Evolutionary conservation across 2,888 invertebrate species (phyloP), one percentile per base, ranked within the genome.

Genomic region (Drosophila mayaguana): DNA sequence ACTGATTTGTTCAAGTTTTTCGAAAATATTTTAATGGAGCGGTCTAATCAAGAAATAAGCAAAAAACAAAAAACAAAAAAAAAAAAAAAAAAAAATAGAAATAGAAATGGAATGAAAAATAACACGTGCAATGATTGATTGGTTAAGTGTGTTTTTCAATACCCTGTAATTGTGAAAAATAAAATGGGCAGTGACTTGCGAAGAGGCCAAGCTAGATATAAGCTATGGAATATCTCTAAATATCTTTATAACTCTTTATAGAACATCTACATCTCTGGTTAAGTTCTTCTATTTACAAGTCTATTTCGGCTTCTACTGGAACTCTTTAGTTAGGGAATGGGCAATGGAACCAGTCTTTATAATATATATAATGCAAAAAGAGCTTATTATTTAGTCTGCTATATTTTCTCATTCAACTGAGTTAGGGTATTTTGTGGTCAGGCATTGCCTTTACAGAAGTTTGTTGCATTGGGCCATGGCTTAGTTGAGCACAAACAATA

Each of bases 111-210:
- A 38, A 25, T 40, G 14, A 67, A 53, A 73, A 43, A 56, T n/a
- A 75, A 71, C 80, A 81, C 76, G 78, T 83, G 77, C 83, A 83
- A 84, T 89, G 89, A 89, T 89, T 90, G 89, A 89, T 89, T 88
- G 90, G 89, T 79, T 82, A 73, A 76, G 48, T 76, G 66, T 63
- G 51, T 57, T 48, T 48, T 54, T 28, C 8, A 5, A 54, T 54
- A 40, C 54, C 54, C 54, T 28, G 28, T 54, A 40, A 54, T 9
- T 54, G n/a, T 18, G 16, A 2, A 4, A 7, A 6, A 11, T 1
- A 40, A n/a, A 8, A 38, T 38, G 38, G 16, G 38, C 14, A 22
- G n/a, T n/a, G 20, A 25, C 0, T 38, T 36, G n/a, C 16, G 25
- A 25, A 34, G 6, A 20, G 36, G 16, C 11, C 25, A 25, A 28